Base-by-base conservation (phyloP, 2,113 vertebrate genomes). In the Pipra filicauda region DNA sequence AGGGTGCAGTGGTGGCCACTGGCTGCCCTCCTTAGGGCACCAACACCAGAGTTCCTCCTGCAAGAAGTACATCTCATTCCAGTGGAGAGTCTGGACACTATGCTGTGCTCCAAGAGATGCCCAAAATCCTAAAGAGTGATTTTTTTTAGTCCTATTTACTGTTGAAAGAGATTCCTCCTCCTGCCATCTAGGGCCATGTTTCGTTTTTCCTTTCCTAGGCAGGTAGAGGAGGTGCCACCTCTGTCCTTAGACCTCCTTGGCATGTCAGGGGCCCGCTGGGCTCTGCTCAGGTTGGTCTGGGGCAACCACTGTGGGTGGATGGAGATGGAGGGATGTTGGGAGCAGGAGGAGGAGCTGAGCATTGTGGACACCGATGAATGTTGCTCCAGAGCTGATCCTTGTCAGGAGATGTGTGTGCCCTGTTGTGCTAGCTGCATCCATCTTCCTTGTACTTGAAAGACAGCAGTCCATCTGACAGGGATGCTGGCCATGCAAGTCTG, bases 361-460 rank as follows among this genome's bases (percentile, higher is more conserved):
- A 33, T n/a, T 74, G 31, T 49, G 65, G 91, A 78, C 23, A 51
- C 12, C 23, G 23, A 49, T 58, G 31, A 74, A 62, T 21, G 26
- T 33, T 85, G 37, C 2, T 1, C 39, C 35, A 79, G 44, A 82
- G 49, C 24, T 72, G 33, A 69, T 79, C 39, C 52, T 57, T n/a
- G 39, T 73, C 52, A 79, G 62, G 81, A 91, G n/a, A 44, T 0
- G 0, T 17, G 65, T 41, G 39, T 31, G 43, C 74, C 73, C 48
- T 91, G 52, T 71, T 93, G 70, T 85, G 74, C 67, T 85, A 71
- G 61, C 74, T 88, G 70, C 26, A 88, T 61, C 51, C 8, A 0
- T 52, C 39, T 88, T 90, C 39, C 49, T 73, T 62, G 49, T 61
- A 31, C 43, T 87, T 95, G 89, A 91, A 94, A 78, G 70, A 43